Percentiles rank a stretch among this genome's conserved stretches.
These are phyloP conservation scores for Gymnocypris eckloni DNA, from an alignment of 2,797 vertebrate species.

Conservation along the genomic window DNA sequence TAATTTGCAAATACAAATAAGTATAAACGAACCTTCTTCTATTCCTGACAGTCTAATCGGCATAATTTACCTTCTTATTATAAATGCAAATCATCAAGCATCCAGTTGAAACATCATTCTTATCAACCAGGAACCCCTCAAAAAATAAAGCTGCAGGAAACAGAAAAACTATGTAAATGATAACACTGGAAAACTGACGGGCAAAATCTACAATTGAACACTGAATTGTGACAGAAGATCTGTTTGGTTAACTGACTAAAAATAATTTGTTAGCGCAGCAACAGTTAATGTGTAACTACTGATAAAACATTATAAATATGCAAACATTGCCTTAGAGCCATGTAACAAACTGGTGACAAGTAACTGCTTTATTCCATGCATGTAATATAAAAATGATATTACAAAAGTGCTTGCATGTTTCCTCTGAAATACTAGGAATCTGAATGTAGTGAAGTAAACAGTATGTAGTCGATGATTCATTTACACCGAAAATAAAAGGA, in stretches of 20 bases:
- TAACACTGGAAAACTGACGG: background rate
- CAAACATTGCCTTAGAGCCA: background rate
- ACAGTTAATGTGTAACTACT: conserved; percentile 2
- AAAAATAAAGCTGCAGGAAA: background rate
- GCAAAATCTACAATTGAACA: background rate
- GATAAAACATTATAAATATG: background rate
- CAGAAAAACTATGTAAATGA: background rate
- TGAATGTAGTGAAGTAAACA: background rate
- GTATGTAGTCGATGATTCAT: conserved; percentile 8
- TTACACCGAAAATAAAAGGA: background rate
- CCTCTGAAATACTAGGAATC: conserved; percentile 20
- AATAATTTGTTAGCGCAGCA: background rate
- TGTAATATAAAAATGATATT: background rate
- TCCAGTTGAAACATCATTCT: background rate
- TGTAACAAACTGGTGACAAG: background rate
- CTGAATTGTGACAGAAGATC: background rate
- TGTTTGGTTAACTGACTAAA: background rate
- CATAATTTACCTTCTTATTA: background rate
- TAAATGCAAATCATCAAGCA: background rate
- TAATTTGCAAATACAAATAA: conserved; percentile 17
- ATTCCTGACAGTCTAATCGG: no score
- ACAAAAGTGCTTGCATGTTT: background rate
- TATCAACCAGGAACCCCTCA: background rate
- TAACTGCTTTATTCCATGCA: background rate
- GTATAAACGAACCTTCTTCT: background rate